Evolutionary conservation across 2,113 vertebrate species (phyloP), one percentile per base, ranked within the genome.

Genomic region (Pseudopipra pipra): DNA sequence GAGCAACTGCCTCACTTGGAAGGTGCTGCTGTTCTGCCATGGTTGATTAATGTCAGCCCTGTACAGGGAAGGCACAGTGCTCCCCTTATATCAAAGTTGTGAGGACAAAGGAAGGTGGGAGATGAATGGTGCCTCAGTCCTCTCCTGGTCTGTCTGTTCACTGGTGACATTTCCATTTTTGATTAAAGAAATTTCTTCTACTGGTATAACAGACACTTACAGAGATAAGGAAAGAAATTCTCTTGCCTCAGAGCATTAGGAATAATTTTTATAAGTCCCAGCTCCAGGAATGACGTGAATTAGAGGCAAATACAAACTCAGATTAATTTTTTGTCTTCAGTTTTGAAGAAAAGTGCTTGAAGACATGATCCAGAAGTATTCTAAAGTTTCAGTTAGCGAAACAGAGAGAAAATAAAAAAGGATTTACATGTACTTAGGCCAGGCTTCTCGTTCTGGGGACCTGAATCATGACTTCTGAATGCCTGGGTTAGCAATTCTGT

Each of bases 381-480:
- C 71, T 83, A 25, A 91, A 77, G 37, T 73, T 89, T 88, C 58
- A 59, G 21, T 63, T 78, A 67, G 39, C 30, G 82, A 84, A 96
- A 51, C 15, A 66, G 24, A 62, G 9, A 73, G 49, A 44, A 81
- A 90, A 87, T 65, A 74, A 66, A 90, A 67, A 88, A 30, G 17
- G 5, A 89, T 61, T 79, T 74, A 49, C 49, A 16, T 49, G 33
- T 25, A 56, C 54, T 87, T 72, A 72, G 79, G 47, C 56, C 43
- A 86, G 61, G 8, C 73, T 88, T 80, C 49, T 93, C 47, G 35
- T 94, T 97, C 23, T 82, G 49, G 66, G 20, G 59, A 74, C 63
- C 52, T 95, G 79, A 96, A 84, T 96, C 93, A 96, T 78, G 43
- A 75, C 79, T 93, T 90, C 80, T 96, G 80, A 94, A 92, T 92